phyloP scores from a whole-genome alignment of 2,113 vertebrate genomes.

The Oceanodroma tethys region DNA sequence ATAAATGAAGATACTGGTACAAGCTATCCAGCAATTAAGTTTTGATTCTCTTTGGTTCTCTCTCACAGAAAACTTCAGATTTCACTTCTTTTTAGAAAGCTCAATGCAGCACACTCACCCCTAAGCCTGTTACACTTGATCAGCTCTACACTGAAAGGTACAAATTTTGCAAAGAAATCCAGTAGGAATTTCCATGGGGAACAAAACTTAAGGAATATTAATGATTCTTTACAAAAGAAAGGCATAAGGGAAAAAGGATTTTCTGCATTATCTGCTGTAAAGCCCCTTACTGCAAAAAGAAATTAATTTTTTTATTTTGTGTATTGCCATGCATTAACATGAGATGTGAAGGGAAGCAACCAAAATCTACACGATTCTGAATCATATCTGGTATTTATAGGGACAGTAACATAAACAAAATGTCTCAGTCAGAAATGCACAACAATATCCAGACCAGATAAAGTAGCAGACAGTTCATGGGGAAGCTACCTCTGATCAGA shows the following conservation, averaged over 20 bases:
- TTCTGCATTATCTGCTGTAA: background rate
- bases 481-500: background rate
- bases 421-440: background rate
- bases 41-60: background rate
- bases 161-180: background rate
- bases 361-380: background rate
- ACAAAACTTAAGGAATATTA: background rate
- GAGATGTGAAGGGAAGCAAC: background rate
- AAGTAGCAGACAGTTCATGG: background rate
- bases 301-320: background rate
- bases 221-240: background rate
- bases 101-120: background rate
- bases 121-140: background rate
- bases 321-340: background rate
- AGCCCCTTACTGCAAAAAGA: background rate
- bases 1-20: background rate
- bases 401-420: background rate
- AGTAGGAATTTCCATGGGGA: background rate
- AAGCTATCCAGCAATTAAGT: background rate
- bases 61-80: background rate
- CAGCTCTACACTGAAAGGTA: background rate
- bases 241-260: background rate
- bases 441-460: background rate
- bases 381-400: background rate
- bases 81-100: background rate